These are phyloP conservation scores for Holacanthella duospinosa DNA, from an alignment of 2,888 invertebrate species.

Conservation along the genomic window DNA sequence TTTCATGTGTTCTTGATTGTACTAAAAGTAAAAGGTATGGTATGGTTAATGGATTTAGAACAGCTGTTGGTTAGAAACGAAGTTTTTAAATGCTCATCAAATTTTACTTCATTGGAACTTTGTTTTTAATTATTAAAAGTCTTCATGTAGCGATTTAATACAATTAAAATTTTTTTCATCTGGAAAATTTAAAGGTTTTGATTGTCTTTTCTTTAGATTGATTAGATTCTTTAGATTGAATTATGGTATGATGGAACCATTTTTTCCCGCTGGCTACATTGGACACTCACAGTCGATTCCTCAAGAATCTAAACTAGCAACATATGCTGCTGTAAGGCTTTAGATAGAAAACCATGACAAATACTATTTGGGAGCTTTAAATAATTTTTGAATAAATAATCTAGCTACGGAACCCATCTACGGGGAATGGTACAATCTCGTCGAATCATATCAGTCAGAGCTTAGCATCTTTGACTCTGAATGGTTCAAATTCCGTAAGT, in stretches of 20 bases:
- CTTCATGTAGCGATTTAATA: no score
- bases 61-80: not conserved
- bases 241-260: conserved; percentile 19
- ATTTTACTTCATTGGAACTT: no score
- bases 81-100: no score
- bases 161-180: not conserved
- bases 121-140: no score
- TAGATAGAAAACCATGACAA: no score
- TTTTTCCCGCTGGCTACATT: conserved; percentile 17
- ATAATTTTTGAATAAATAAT: not conserved
- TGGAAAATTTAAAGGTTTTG: not conserved
- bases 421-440: conserved; percentile 8
- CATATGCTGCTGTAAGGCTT: conserved; percentile 19
- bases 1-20: no score
- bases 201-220: not conserved
- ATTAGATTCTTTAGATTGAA: conserved; percentile 8
- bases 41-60: no score
- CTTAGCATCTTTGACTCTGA: conserved; percentile 15
- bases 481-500: conserved; percentile 13
- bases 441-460: conserved; percentile 16
- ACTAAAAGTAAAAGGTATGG: no score
- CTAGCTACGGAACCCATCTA: conserved; percentile 8
- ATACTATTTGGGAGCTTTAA: not conserved
- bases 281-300: conserved; percentile 14
- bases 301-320: conserved; percentile 18